Percentiles rank a stretch among this genome's conserved stretches.
Evolutionary conservation across 2,797 vertebrate genomes (phyloP).

Genomic region (Notoglanidium macrostoma): DNA sequence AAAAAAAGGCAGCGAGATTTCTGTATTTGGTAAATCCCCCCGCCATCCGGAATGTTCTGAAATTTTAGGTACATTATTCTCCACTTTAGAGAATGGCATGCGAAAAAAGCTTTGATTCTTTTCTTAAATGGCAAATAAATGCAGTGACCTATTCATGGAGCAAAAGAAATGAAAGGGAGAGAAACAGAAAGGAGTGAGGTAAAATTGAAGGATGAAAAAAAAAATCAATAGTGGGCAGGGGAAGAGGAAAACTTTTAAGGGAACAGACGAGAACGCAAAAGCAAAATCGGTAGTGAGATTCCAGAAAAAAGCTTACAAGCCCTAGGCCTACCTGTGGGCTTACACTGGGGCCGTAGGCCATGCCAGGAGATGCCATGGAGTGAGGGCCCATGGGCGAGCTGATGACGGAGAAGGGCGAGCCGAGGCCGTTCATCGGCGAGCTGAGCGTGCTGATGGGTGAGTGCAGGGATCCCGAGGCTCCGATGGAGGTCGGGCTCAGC

Average conservation of each 20-base stretch:
- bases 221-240: slow-evolving; percentile 6
- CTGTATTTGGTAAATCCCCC: background rate
- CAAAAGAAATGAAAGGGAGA: slow-evolving; percentile 50
- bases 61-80: slow-evolving; percentile 53
- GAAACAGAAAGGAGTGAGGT: background rate
- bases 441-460: slow-evolving; percentile 90
- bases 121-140: slow-evolving; percentile 61
- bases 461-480: slow-evolving; percentile 88
- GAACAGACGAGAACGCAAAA: slow-evolving; percentile 33
- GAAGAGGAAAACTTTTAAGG: slow-evolving; percentile 4
- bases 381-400: slow-evolving; percentile 93
- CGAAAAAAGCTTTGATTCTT: slow-evolving; percentile 72
- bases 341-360: slow-evolving; percentile 87
- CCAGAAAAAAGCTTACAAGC: slow-evolving; percentile 14
- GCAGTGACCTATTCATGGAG: slow-evolving; percentile 65
- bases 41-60: background rate
- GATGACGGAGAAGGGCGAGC: slow-evolving; percentile 95
- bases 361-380: slow-evolving; percentile 89
- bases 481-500: slow-evolving; percentile 82
- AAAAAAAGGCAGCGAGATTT: slow-evolving; percentile 1
- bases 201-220: background rate
- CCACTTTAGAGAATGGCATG: slow-evolving; percentile 73
- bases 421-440: slow-evolving; percentile 90
- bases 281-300: slow-evolving; percentile 36
- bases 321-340: slow-evolving; percentile 89